phyloP scores from a whole-genome alignment of 64 coral and sea anemone genomes.

The Acropora tenuis region DNA sequence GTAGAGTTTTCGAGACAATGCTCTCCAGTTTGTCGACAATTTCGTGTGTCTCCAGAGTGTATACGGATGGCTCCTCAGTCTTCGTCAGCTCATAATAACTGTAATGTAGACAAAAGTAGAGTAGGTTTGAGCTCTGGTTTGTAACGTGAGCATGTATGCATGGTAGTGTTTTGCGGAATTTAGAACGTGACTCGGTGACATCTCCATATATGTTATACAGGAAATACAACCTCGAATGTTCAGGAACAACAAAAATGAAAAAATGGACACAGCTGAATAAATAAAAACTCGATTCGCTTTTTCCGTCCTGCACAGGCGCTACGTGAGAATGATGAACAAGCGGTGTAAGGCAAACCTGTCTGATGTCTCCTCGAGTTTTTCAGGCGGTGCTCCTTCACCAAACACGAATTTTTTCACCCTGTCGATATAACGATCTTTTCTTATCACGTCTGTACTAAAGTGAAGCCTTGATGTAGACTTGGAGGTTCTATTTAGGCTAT shows the following conservation, averaged over 20 bases:
- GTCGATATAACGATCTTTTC: slow-evolving; percentile 24
- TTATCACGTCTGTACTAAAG: slow-evolving; percentile 11
- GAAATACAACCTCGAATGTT: no score
- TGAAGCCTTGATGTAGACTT: not conserved
- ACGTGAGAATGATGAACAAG: no score
- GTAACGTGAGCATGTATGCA: no score
- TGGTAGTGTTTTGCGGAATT: no score
- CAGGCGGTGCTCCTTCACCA: slow-evolving; percentile 33
- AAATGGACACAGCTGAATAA: not conserved
- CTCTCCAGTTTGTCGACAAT: slow-evolving; percentile 58
- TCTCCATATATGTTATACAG: no score
- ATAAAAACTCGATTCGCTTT: not conserved
- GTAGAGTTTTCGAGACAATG: slow-evolving; percentile 53
- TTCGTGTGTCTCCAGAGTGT: slow-evolving; percentile 65
- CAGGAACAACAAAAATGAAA: no score
- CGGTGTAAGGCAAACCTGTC: not conserved
- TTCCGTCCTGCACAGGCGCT: not conserved
- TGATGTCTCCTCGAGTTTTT: slow-evolving; percentile 16
- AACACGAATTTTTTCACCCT: slow-evolving; percentile 58
- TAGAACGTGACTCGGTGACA: no score
- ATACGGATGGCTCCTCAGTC: slow-evolving; percentile 35
- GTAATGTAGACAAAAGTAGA: slow-evolving; percentile 4
- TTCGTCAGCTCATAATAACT: slow-evolving; percentile 79
- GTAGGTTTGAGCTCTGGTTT: not conserved
- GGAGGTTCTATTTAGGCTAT: not conserved